Evolutionary conservation across 2,113 vertebrate genomes (phyloP).

Genomic region (Conger conger): DNA sequence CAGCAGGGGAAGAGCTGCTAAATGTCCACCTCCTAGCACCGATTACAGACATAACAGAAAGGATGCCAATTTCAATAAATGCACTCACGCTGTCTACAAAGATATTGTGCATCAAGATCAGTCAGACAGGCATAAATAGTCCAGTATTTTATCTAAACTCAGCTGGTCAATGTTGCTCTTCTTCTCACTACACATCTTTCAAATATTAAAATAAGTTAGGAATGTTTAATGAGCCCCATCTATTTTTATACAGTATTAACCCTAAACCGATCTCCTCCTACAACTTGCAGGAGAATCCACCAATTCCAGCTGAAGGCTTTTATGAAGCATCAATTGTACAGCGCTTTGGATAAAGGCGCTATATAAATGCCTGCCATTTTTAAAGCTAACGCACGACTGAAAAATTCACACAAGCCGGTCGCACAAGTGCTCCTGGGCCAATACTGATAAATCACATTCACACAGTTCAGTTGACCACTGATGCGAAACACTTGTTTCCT

Average conservation of each 20-base stretch:
- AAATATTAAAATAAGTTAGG: not conserved
- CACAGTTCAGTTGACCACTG: not conserved
- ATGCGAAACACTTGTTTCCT: not conserved
- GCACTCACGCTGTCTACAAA: not conserved
- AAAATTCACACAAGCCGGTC: not conserved
- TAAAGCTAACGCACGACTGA: not conserved
- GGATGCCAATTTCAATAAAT: not conserved
- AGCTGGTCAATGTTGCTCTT: not conserved
- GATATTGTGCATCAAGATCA: not conserved
- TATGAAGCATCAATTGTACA: too few relatives aligned
- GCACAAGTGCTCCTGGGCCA: not conserved
- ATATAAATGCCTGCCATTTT: too few relatives aligned
- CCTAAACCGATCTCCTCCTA: not conserved
- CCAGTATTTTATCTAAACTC: not conserved
- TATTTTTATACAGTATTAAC: not conserved
- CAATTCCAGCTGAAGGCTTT: not conserved
- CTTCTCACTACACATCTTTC: not conserved
- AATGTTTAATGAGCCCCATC: not conserved
- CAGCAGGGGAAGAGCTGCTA: not conserved
- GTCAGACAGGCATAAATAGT: not conserved
- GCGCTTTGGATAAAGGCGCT: too few relatives aligned
- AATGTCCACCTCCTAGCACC: too few relatives aligned
- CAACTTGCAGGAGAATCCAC: not conserved
- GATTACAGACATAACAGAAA: not conserved
- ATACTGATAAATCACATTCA: not conserved